Evolutionary conservation across 2,797 vertebrate genomes (phyloP).

Genomic region (Echeneis naucrates): DNA sequence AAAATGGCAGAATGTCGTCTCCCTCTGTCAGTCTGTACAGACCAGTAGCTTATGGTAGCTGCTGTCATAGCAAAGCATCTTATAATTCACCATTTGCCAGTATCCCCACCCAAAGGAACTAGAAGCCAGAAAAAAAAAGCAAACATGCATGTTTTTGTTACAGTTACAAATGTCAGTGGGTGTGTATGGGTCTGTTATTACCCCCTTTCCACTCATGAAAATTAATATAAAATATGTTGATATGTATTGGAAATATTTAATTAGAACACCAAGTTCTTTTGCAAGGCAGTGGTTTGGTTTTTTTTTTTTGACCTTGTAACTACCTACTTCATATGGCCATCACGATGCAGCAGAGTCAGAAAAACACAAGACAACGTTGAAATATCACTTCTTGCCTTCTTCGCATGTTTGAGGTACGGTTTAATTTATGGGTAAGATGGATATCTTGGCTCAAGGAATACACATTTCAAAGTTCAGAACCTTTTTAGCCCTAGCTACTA

Average conservation of each 20-base stretch:
- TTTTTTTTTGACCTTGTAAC: not conserved
- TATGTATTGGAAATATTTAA: not conserved
- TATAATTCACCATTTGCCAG: no score
- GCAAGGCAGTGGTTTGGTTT: not conserved
- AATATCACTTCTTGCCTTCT: not conserved
- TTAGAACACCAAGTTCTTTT: not conserved
- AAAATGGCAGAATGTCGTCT: not conserved
- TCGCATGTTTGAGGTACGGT: not conserved
- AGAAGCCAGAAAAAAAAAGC: no score
- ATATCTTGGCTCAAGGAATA: not conserved
- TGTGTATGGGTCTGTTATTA: not conserved
- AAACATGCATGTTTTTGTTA: no score
- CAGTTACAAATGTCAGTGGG: no score
- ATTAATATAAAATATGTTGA: not conserved
- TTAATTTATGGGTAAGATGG: not conserved
- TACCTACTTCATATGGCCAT: accelerated
- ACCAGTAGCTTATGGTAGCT: not conserved
- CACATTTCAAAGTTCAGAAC: no score
- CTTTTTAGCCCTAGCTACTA: not conserved
- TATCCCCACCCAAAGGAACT: no score
- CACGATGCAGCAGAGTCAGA: not conserved
- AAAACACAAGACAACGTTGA: not conserved
- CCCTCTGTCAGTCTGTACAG: not conserved
- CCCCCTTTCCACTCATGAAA: not conserved
- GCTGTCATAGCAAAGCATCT: no score